These are phyloP conservation scores for Drosophila chauvacae DNA, from an alignment of 1,140 invertebrate species.

Conservation along the genomic window DNA sequence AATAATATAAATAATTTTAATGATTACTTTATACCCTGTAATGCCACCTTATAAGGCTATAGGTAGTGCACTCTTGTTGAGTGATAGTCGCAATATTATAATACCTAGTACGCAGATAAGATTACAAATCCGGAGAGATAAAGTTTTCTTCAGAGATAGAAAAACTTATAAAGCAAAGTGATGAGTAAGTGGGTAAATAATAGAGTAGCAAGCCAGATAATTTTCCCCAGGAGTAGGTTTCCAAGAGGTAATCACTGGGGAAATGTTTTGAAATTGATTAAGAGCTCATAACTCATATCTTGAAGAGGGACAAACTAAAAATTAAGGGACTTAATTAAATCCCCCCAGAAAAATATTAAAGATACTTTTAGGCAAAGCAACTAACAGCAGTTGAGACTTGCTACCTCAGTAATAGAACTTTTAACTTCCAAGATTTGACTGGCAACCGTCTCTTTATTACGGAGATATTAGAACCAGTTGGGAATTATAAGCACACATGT, in stretches of 20 bases:
- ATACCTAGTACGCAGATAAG: slow-evolving; percentile 19
- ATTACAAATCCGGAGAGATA: slow-evolving; percentile 31
- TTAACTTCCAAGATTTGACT: too few relatives aligned
- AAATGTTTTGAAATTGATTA: neutral
- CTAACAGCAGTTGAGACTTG: too few relatives aligned
- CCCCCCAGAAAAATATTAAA: too few relatives aligned
- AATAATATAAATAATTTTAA: neutral
- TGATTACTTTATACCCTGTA: neutral
- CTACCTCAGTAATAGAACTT: too few relatives aligned
- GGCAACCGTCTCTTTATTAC: too few relatives aligned
- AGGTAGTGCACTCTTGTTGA: neutral
- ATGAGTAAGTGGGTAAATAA: neutral
- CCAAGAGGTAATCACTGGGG: neutral
- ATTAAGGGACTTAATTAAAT: too few relatives aligned
- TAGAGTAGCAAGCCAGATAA: neutral
- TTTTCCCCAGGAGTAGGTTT: neutral
- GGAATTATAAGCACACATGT: too few relatives aligned
- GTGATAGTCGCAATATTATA: slow-evolving; percentile 1
- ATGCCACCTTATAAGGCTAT: neutral
- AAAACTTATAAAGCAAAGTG: slow-evolving; percentile 15
- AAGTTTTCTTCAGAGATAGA: neutral
- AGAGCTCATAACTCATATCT: neutral
- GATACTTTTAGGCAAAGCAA: too few relatives aligned
- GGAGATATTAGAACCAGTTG: too few relatives aligned
- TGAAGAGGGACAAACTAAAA: too few relatives aligned